Percentiles rank a stretch among this genome's conserved stretches.
Evolutionary conservation across 2,888 invertebrate species (phyloP).

Genomic region (Eumerus sabulonum): DNA sequence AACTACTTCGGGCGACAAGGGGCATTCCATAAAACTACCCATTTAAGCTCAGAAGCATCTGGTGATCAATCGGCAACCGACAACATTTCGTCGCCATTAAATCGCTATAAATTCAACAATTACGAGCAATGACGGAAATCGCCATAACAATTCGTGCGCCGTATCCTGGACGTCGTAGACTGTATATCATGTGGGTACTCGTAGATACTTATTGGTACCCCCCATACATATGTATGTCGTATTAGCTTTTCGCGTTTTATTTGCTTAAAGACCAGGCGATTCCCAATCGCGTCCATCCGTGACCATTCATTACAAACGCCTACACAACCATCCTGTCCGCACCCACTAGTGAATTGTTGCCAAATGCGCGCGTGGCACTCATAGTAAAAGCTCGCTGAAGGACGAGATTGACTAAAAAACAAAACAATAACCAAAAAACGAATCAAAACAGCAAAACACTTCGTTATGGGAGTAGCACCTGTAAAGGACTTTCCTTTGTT

Average conservation of each 20-base stretch:
- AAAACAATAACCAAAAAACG: neutral
- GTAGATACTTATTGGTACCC: no score
- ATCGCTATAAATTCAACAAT: constrained; percentile 50
- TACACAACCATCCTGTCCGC: constrained; percentile 3
- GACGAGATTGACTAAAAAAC: constrained; percentile 28
- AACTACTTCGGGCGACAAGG: neutral
- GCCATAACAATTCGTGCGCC: constrained; percentile 29
- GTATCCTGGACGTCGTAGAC: no score
- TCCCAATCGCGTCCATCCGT: constrained; percentile 1
- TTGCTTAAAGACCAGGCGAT: no score
- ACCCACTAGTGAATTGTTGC: neutral
- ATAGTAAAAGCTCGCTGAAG: constrained; percentile 52
- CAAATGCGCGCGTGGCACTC: constrained; percentile 18
- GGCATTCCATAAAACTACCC: constrained; percentile 25
- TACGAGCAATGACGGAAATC: constrained; percentile 49
- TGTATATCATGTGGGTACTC: constrained; percentile 25
- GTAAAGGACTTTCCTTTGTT: constrained; percentile 1
- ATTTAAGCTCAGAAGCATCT: neutral
- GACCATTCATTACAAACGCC: constrained; percentile 42
- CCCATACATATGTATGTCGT: no score
- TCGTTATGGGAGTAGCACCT: constrained; percentile 26
- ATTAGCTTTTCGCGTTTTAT: no score
- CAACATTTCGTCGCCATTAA: constrained; percentile 52
- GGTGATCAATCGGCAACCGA: no score
- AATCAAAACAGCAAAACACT: constrained; percentile 5